A percentile compares a stretch with the other conserved stretches of the same genome.
Evolutionary conservation across 2,113 vertebrate species (phyloP).

Genomic region (Epinephelus fuscoguttatus): DNA sequence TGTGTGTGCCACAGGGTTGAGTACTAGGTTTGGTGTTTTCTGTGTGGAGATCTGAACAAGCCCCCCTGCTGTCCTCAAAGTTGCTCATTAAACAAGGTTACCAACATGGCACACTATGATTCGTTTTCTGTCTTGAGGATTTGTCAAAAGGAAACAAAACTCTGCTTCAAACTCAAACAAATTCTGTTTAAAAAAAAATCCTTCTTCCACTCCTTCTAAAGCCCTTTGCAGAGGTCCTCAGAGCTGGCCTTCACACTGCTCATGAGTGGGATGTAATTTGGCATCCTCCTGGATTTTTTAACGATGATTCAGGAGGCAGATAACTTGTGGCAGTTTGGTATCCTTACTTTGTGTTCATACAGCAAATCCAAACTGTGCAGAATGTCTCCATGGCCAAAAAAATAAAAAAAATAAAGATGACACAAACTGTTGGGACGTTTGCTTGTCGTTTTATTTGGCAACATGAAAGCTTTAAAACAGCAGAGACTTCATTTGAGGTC

Average conservation of each 20-base stretch:
- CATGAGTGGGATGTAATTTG: constrained; percentile 8
- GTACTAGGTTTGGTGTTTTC: constrained; percentile 23
- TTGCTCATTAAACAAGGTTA: constrained; percentile 56
- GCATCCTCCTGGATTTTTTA: constrained; percentile 11
- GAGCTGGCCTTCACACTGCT: not conserved
- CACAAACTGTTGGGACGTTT: constrained; percentile 61
- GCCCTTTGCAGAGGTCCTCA: not conserved
- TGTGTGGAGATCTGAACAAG: constrained; percentile 33
- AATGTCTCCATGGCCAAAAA: constrained; percentile 57
- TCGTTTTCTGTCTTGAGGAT: constrained; percentile 18
- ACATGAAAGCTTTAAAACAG: constrained; percentile 50
- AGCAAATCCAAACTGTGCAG: constrained; percentile 61
- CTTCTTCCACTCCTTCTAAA: not conserved
- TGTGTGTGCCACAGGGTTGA: constrained; percentile 15
- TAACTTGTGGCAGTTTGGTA: constrained; percentile 50
- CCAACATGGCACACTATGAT: constrained; percentile 23
- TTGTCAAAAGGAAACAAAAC: constrained; percentile 28
- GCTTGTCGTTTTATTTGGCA: constrained; percentile 65
- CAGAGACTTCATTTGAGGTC: not conserved
- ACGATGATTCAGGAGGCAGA: constrained; percentile 15
- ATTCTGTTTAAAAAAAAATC: not conserved
- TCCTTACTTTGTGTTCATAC: constrained; percentile 52
- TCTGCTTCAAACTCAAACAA: not conserved
- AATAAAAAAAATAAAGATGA: constrained; percentile 63
- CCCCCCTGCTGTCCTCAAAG: constrained; percentile 27